These are phyloP conservation scores for Styela plicata DNA, from an alignment of 23 tunicate genomes.

Conservation along the genomic window DNA sequence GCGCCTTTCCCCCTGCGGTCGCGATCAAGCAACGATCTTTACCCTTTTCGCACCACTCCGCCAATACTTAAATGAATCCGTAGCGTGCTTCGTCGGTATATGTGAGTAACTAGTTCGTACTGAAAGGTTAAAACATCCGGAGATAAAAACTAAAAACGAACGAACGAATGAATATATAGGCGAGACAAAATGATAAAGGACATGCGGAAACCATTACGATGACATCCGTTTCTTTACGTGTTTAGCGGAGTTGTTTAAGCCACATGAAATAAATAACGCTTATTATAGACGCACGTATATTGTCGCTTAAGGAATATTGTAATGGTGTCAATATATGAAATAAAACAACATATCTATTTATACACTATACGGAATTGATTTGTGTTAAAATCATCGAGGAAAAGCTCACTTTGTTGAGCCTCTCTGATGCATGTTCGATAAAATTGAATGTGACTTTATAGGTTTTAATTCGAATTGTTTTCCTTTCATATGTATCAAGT, in stretches of 20 bases:
- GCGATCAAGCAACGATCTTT: neutral
- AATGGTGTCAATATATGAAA: no score
- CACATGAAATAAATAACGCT: neutral
- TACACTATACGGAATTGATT: no score
- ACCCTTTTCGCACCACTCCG: neutral
- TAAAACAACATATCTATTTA: no score
- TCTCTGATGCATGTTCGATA: no score
- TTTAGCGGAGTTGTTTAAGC: neutral
- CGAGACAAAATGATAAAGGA: constrained; percentile 31
- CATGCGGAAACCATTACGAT: constrained; percentile 30
- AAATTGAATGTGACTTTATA: no score
- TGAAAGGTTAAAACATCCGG: neutral
- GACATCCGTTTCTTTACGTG: constrained; percentile 29
- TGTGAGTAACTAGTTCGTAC: neutral
- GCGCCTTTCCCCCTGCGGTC: neutral
- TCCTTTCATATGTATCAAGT: no score
- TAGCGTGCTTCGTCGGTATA: no score
- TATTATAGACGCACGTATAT: neutral
- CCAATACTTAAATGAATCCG: no score
- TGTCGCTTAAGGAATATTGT: no score
- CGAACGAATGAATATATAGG: constrained; percentile 2
- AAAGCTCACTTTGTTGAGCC: no score
- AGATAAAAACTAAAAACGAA: neutral
- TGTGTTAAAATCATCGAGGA: no score
- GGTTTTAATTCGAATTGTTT: no score